A percentile compares a stretch with the other conserved stretches of the same genome.
Conservation (phyloP, 2,797 vertebrate genomes). For the Sebastolobus altivelis region DNA sequence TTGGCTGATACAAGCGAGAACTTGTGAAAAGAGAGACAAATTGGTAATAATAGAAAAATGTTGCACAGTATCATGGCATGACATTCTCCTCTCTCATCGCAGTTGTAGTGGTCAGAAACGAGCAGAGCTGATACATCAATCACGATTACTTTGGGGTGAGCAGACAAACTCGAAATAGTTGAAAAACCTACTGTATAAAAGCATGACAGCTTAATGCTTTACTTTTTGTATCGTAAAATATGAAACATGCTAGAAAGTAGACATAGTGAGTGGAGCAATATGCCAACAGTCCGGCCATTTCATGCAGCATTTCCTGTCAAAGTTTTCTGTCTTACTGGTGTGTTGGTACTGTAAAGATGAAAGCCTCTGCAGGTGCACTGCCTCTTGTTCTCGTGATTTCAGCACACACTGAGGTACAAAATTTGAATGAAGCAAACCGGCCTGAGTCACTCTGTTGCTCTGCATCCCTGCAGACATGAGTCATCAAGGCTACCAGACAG, state of each 20-base stretch:
- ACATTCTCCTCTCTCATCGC: slow-evolving; percentile 29
- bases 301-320: slow-evolving; percentile 18
- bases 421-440: slow-evolving; percentile 51
- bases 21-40: slow-evolving; percentile 33
- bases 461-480: slow-evolving; percentile 66
- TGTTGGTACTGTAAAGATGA: slow-evolving; percentile 12
- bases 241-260: background rate
- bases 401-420: slow-evolving; percentile 23
- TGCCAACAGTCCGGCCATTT: background rate
- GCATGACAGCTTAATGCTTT: background rate
- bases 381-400: slow-evolving; percentile 39
- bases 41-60: slow-evolving; percentile 27
- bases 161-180: background rate
- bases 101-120: slow-evolving; percentile 30
- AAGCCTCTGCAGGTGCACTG: slow-evolving; percentile 48
- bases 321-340: slow-evolving; percentile 12
- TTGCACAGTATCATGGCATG: background rate
- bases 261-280: background rate
- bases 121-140: slow-evolving; percentile 35
- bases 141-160: slow-evolving; percentile 11
- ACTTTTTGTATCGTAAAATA: background rate
- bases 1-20: slow-evolving; percentile 11
- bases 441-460: slow-evolving; percentile 58
- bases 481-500: slow-evolving; percentile 66
- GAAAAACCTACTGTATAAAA: background rate